Conservation (phyloP, 2,888 invertebrate species). For the Eristalis arbustorum region DNA sequence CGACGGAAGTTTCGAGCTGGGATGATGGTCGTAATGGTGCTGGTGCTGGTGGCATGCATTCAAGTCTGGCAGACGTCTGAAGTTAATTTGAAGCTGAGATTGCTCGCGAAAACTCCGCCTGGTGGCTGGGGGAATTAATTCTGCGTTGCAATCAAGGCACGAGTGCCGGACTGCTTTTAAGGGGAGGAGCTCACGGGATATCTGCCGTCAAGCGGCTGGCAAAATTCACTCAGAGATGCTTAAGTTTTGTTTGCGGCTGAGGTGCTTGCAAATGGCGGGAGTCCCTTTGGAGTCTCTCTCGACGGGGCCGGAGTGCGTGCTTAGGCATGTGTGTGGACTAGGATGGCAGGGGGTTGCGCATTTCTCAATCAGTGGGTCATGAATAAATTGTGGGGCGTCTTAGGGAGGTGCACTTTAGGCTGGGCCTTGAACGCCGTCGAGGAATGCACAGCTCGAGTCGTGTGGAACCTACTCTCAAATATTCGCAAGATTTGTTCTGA, state of each 20-base stretch:
- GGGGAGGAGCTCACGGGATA: background rate
- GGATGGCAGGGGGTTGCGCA: background rate
- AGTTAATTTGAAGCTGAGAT: conserved; percentile 51
- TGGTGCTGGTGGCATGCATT: conserved; percentile 22
- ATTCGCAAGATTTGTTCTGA: background rate
- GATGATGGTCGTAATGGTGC: background rate
- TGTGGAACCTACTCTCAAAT: background rate
- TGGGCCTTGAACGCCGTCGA: background rate
- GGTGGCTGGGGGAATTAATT: conserved; percentile 32
- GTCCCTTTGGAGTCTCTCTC: background rate
- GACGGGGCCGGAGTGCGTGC: background rate
- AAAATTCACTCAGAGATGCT: background rate
- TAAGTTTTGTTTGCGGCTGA: background rate
- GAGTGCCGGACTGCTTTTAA: background rate
- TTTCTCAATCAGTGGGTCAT: background rate
- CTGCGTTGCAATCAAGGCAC: conserved; percentile 23
- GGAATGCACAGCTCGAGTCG: background rate
- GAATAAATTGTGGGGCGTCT: background rate
- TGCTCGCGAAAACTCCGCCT: conserved; percentile 7
- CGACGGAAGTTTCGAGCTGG: conserved; percentile 14
- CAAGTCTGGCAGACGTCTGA: conserved; percentile 58
- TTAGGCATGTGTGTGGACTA: background rate
- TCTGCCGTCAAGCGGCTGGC: background rate
- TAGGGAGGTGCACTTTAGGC: background rate
- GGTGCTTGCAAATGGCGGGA: background rate